A percentile compares a stretch with the other conserved stretches of the same genome.
Conservation (phyloP, 2,888 invertebrate species). For the Caenorhabditis sinica region DNA sequence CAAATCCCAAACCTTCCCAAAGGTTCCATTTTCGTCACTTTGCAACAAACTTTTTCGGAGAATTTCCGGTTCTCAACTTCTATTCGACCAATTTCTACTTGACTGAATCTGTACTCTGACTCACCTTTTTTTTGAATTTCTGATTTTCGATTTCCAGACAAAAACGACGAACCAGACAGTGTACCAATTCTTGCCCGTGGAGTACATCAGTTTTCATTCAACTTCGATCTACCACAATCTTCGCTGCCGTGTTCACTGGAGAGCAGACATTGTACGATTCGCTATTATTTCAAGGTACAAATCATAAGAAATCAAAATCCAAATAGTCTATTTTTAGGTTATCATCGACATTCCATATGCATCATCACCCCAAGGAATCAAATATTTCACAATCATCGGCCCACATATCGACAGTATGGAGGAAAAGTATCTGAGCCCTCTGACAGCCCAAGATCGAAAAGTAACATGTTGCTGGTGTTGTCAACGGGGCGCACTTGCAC, state of each 20-base stretch:
- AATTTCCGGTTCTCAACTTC: conserved; percentile 1
- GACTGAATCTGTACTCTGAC: not conserved
- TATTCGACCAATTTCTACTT: not conserved
- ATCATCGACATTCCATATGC: conserved; percentile 89
- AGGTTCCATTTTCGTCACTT: conserved; percentile 10
- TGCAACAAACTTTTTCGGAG: not conserved
- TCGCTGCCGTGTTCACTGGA: conserved; percentile 89
- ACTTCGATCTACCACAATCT: conserved; percentile 89
- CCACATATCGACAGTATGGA: conserved; percentile 91
- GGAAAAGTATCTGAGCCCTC: conserved; percentile 89
- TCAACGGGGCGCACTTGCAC: conserved; percentile 88
- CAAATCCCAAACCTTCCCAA: not conserved
- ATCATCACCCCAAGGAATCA: conserved; percentile 90
- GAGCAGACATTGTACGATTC: conserved; percentile 88
- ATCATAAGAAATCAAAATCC: not conserved
- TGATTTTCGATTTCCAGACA: conserved; percentile 68
- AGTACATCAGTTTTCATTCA: conserved; percentile 88
- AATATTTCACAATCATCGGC: conserved; percentile 90
- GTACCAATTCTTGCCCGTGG: conserved; percentile 88
- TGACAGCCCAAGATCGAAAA: conserved; percentile 87
- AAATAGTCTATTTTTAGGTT: conserved; percentile 82
- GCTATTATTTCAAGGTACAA: conserved; percentile 88
- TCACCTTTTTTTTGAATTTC: not conserved
- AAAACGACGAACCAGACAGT: conserved; percentile 75
- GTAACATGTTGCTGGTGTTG: conserved; percentile 89